Evolutionary conservation across 2,888 invertebrate genomes (phyloP).

Genomic region (Slavum lentiscoides): DNA sequence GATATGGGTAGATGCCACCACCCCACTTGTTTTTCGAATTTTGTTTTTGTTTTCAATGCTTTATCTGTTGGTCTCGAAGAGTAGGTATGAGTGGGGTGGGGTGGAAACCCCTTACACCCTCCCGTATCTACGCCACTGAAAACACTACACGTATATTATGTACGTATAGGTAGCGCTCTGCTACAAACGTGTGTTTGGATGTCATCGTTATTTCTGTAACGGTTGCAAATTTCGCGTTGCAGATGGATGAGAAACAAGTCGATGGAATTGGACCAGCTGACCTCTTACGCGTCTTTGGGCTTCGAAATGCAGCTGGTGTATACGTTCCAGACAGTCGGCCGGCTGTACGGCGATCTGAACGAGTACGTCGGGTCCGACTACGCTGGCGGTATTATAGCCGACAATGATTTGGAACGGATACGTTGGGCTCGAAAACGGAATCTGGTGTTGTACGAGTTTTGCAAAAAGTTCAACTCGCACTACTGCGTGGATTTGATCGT

Average conservation of each 20-base stretch:
- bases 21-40: too few relatives aligned
- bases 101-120: too few relatives aligned
- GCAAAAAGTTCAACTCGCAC: slow-evolving; percentile 37
- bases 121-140: too few relatives aligned
- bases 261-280: not conserved
- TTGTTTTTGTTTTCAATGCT: too few relatives aligned
- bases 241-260: not conserved
- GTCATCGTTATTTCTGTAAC: too few relatives aligned
- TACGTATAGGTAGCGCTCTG: too few relatives aligned
- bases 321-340: slow-evolving; percentile 11
- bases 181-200: too few relatives aligned
- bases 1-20: too few relatives aligned
- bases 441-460: slow-evolving; percentile 33
- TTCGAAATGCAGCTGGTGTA: slow-evolving; percentile 38
- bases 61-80: too few relatives aligned
- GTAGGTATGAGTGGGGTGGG: too few relatives aligned
- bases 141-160: too few relatives aligned
- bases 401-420: slow-evolving; percentile 13
- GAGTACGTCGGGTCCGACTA: not conserved
- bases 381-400: not conserved
- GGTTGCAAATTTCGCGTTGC: not conserved
- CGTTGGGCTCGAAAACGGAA: slow-evolving; percentile 10
- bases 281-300: not conserved
- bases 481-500: slow-evolving; percentile 32
- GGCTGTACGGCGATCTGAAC: slow-evolving; percentile 29